Conservation (phyloP, 2,888 invertebrate species). For the Myopa tessellatipennis region DNA sequence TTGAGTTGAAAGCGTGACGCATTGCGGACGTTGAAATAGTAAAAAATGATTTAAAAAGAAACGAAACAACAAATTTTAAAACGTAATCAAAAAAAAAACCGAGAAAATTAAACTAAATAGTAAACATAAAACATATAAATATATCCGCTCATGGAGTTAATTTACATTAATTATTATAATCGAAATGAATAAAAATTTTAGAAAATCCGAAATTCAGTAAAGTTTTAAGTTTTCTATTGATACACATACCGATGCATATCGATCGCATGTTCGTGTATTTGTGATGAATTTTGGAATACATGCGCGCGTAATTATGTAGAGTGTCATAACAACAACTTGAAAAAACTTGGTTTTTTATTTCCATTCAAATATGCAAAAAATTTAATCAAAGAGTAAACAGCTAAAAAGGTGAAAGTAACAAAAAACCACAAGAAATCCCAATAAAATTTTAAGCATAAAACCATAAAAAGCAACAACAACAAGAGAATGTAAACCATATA, state of each 20-base stretch:
- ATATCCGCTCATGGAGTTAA: too few relatives aligned
- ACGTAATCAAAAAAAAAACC: background rate
- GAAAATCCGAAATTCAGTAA: too few relatives aligned
- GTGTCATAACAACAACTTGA: background rate
- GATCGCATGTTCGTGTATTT: background rate
- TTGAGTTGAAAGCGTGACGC: slow-evolving; percentile 23
- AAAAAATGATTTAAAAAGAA: background rate
- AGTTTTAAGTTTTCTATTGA: too few relatives aligned
- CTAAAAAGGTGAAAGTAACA: slow-evolving; percentile 6
- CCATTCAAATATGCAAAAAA: background rate
- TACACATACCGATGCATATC: too few relatives aligned
- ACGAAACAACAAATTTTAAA: background rate
- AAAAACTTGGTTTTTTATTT: background rate
- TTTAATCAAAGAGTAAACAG: background rate
- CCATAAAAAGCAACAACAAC: background rate
- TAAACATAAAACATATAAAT: too few relatives aligned
- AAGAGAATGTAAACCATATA: too few relatives aligned
- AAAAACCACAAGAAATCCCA: background rate
- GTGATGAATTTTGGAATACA: background rate
- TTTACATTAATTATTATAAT: too few relatives aligned
- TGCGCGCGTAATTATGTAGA: background rate
- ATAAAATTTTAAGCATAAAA: background rate
- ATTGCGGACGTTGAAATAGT: background rate
- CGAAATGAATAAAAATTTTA: too few relatives aligned
- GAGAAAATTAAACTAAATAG: background rate